Conservation (phyloP, 2,888 invertebrate genomes). For the Bombylius major region DNA sequence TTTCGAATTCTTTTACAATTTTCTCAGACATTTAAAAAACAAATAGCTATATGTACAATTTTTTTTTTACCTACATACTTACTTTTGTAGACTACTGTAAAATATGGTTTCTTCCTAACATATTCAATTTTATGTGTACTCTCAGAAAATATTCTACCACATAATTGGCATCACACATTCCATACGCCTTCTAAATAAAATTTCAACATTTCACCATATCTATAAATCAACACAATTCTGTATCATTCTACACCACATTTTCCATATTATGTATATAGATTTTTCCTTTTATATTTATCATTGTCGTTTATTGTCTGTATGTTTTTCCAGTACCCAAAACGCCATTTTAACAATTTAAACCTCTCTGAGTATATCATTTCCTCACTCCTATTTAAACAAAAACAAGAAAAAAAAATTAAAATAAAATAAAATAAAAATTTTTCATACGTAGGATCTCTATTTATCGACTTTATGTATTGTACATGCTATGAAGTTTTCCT, state of each 20-base stretch:
- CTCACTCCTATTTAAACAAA: neutral
- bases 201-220: conserved; percentile 5
- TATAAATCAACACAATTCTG: conserved; percentile 12
- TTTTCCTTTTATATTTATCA: neutral
- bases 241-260: conserved; percentile 9
- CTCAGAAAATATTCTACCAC: too few species aligned
- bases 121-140: too few species aligned
- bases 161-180: neutral
- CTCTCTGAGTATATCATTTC: neutral
- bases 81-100: too few species aligned
- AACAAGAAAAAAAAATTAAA: conserved; percentile 3
- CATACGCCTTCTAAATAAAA: conserved; percentile 3
- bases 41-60: too few species aligned
- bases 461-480: too few species aligned
- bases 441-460: neutral
- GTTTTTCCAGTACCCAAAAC: neutral
- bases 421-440: neutral
- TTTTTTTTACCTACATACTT: too few species aligned
- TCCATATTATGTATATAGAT: neutral
- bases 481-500: too few species aligned
- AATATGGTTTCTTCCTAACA: too few species aligned
- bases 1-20: too few species aligned
- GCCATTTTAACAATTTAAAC: neutral
- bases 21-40: too few species aligned
- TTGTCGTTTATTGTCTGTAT: neutral